Evolutionary conservation across 1,140 invertebrate species (phyloP), one percentile per base, ranked within the genome.

Genomic region (Hypothenemus hampei): DNA sequence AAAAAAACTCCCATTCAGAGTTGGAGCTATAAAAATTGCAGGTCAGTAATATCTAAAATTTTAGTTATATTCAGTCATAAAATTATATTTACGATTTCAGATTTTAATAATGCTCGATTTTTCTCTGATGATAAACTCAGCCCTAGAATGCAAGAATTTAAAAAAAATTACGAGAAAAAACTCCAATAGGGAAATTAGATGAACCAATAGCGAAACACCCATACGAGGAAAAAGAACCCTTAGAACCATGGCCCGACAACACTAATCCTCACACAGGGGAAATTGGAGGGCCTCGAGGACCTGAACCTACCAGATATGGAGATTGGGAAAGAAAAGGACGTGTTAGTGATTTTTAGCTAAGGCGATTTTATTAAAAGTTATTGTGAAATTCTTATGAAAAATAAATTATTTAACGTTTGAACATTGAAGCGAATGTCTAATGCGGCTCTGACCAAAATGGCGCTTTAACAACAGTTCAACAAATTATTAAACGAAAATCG

Each of bases 241-340:
- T 95, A 15, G 79, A 84, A 67, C 77, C 88, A 6, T 96, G 86
- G 78, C 93, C 93, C 5, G 78, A 97, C 71, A 82, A 89, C 64
- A 85, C 74, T 6, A 98, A 99, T 76, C 95, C 94, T 6, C 63
- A 82, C 53, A 98, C 96, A 15, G 97, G 94, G 11, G 95, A 98
- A 78, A 74, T 92, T 51, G 91, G 91, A 56, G 97, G 97, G 8
- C 97, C 97, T 7, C 78, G 81, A 66, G 97, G 97, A 16, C 97
- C 95, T 2, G 97, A 99, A 77, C 97, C 97, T 22, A 99, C 97
- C 22, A 79, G 97, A 61, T 99, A 97, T 76, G 97, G 96, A 3
- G 97, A 99, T 77, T 99, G 97, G 97, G 97, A 99, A 71, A 79
- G 96, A 59, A 99, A 99, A 76, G 97, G 97, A 51, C 78, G 96